Base-by-base conservation (phyloP, 2,888 invertebrate species). In the Sinelater perroti region DNA sequence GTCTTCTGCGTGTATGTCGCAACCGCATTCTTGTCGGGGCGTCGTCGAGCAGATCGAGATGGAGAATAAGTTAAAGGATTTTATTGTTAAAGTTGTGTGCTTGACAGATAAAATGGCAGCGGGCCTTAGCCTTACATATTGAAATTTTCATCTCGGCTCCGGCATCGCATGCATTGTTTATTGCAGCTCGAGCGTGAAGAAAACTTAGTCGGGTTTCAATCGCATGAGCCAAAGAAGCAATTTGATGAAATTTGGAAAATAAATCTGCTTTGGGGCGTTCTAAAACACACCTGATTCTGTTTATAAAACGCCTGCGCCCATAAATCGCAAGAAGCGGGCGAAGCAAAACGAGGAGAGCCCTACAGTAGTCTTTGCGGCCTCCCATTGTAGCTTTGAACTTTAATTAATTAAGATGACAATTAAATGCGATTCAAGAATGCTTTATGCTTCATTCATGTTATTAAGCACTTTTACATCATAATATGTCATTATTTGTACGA, bases 1-100 rank as follows among this genome's bases (percentile, higher is more conserved):
- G 52, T 58, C 52, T 58, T 62, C 56, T 60, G 51, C 56, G 57
- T 65, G 50, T 61, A 60, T 62, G 62, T 65, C 58, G 62, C 58
- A 61, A 61, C 63, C 62, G 56, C 65, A 63, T 60, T 61, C 63
- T 60, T 65, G 54, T 52, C 52, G 44, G 33, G 33, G 33, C 40
- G 30, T 52, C 44, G 28, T 52, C 20, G 28, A 33, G 44, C 26
- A 42, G 38, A 42, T 31, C 26, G 42, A 31, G 42, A 42, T 31
- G 44, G 52, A 52, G 52, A 52, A 52, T 52, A 52, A 52, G 52
- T 52, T 52, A 52, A 52, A 52, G 52, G 52, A 52, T 52, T 52
- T 52, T 52, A 52, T 52, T 52, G 52, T 52, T 52, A 52, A 52
- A 52, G 52, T 52, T 52, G 52, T 52, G 52, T 52, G 52, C 44